Conservation (phyloP, 1,140 invertebrate genomes). For the Drosophila athabasca region DNA sequence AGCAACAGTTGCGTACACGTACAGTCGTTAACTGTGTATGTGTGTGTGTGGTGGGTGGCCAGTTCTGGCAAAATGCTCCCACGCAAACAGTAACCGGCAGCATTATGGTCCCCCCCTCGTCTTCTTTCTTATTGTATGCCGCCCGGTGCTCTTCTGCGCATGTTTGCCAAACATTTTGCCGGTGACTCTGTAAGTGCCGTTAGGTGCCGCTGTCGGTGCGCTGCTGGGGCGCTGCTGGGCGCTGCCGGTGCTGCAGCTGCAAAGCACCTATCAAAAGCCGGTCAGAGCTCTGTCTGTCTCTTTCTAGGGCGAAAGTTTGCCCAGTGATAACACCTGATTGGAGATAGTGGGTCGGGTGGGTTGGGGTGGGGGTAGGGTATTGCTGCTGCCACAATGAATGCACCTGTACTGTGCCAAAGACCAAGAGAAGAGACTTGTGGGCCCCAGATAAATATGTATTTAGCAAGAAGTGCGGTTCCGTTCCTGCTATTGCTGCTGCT, state of each 20-base stretch:
- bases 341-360: conserved; percentile 11
- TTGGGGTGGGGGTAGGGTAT: too few species aligned
- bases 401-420: conserved; percentile 39
- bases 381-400: conserved; percentile 24
- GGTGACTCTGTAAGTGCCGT: neutral
- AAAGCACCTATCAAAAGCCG: neutral
- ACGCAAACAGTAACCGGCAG: too few species aligned
- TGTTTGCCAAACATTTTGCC: conserved; percentile 10
- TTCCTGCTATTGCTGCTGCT: conserved; percentile 7
- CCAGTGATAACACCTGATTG: conserved; percentile 45
- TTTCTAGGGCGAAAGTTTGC: conserved; percentile 27
- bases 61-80: too few species aligned
- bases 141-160: conserved; percentile 14
- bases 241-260: neutral
- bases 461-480: conserved; percentile 32
- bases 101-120: neutral
- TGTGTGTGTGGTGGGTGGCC: too few species aligned
- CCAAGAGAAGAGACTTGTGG: neutral
- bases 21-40: conserved; percentile 13
- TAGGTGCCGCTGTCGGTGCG: neutral
- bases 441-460: conserved; percentile 32
- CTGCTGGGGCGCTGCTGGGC: neutral
- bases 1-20: conserved; percentile 27
- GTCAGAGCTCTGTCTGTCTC: too few species aligned
- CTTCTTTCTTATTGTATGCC: neutral